phyloP scores from a whole-genome alignment of 2,888 invertebrate species.

The Volucella inanis region DNA sequence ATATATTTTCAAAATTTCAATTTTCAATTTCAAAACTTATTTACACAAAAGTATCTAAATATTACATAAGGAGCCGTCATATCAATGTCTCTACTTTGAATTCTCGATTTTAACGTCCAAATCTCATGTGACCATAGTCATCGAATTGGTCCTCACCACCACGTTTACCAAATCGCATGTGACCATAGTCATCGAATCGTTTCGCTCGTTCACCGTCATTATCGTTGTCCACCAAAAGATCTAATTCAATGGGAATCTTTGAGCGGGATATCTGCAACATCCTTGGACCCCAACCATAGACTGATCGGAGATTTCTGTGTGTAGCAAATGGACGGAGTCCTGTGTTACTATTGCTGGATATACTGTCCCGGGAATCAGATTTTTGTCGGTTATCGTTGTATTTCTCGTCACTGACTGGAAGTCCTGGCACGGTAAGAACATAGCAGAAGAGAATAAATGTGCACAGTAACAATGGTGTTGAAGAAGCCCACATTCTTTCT shows the following conservation, averaged over 20 bases:
- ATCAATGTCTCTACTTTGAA: slow-evolving; percentile 19
- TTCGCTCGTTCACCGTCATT: slow-evolving; percentile 80
- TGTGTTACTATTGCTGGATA: slow-evolving; percentile 4
- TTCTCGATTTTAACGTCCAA: slow-evolving; percentile 83
- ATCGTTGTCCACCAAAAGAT: slow-evolving; percentile 80
- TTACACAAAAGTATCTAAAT: not conserved
- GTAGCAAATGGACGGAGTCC: slow-evolving; percentile 41
- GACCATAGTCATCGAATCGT: slow-evolving; percentile 89
- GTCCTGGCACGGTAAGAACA: slow-evolving; percentile 60
- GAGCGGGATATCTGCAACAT: slow-evolving; percentile 78
- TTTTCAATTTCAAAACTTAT: slow-evolving; percentile 20
- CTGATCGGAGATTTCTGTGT: slow-evolving; percentile 77
- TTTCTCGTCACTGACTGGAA: slow-evolving; percentile 54
- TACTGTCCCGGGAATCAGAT: slow-evolving; percentile 44
- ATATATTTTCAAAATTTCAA: slow-evolving; percentile 54
- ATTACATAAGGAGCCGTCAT: slow-evolving; percentile 37
- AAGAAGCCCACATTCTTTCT: slow-evolving; percentile 46
- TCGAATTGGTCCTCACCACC: slow-evolving; percentile 87
- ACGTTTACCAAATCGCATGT: slow-evolving; percentile 87
- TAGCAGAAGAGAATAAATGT: slow-evolving; percentile 50
- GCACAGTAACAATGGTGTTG: slow-evolving; percentile 56
- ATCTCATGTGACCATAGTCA: slow-evolving; percentile 90
- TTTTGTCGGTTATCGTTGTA: slow-evolving; percentile 59
- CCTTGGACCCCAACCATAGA: slow-evolving; percentile 76
- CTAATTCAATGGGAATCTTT: slow-evolving; percentile 80